phyloP scores from a whole-genome alignment of 2,888 invertebrate species.

The Drosophila pseudotakahashii region DNA sequence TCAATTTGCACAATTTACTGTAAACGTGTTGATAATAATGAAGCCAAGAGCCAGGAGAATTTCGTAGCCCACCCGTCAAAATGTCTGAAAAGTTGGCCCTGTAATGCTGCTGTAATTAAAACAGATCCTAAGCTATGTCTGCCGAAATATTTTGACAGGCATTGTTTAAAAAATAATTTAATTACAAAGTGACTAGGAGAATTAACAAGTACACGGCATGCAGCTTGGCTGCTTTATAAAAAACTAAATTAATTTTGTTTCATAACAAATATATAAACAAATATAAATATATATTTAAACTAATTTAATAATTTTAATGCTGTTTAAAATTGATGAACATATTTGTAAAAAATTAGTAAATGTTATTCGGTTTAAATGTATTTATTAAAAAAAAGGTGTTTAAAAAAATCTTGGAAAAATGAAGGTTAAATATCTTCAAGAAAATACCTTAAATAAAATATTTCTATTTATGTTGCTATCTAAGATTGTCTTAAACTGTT shows the following conservation, averaged over 20 bases:
- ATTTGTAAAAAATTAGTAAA: too few species aligned
- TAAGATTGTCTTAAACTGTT: too few species aligned
- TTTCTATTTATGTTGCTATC: too few species aligned
- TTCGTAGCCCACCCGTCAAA: slow-evolving; percentile 26
- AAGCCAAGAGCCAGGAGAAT: slow-evolving; percentile 19
- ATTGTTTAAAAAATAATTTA: slow-evolving; percentile 15
- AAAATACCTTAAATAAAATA: too few species aligned
- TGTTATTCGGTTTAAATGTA: too few species aligned
- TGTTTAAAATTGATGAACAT: too few species aligned
- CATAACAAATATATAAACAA: neutral
- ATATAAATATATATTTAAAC: too few species aligned
- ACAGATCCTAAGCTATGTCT: slow-evolving; percentile 4
- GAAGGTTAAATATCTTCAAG: too few species aligned
- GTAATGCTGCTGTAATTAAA: slow-evolving; percentile 32
- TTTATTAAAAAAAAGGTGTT: too few species aligned
- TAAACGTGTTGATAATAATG: slow-evolving; percentile 71
- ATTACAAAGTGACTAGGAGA: neutral
- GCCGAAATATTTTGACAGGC: slow-evolving; percentile 10
- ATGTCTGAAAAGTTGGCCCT: slow-evolving; percentile 24
- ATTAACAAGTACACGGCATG: neutral
- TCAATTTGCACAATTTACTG: slow-evolving; percentile 70
- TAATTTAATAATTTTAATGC: too few species aligned
- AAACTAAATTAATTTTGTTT: neutral
- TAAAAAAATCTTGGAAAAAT: too few species aligned
- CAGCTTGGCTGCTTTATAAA: neutral